phyloP scores from a whole-genome alignment of 2,113 vertebrate genomes.

The Phylloscopus trochilus region DNA sequence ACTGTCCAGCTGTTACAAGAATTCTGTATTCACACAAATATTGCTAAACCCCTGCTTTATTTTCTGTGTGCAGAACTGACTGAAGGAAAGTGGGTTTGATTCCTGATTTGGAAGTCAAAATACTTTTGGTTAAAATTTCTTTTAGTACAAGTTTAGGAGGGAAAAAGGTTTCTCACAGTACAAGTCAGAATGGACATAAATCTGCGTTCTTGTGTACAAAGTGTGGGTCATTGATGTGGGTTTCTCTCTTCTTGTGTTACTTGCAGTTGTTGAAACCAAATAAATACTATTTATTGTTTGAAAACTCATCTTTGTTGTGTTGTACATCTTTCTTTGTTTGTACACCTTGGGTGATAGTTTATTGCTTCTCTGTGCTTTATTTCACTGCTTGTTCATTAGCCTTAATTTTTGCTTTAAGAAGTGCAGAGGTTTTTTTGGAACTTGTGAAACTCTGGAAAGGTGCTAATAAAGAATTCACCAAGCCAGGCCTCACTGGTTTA shows the following conservation, averaged over 20 bases:
- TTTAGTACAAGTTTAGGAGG: neutral
- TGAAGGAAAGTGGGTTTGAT: neutral
- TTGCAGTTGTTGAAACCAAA: conserved; percentile 8
- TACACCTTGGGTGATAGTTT: neutral
- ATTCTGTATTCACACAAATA: neutral
- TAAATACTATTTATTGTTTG: neutral
- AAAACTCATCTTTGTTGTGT: neutral
- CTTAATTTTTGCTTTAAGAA: neutral
- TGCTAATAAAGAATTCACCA: neutral
- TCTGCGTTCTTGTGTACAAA: accelerated
- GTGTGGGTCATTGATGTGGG: neutral
- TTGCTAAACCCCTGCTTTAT: neutral
- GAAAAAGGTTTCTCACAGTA: neutral
- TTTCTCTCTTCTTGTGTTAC: neutral
- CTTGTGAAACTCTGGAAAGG: neutral
- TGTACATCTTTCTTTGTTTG: neutral
- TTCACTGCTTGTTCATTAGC: neutral
- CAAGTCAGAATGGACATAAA: neutral
- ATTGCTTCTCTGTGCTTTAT: neutral
- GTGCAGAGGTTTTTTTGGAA: neutral
- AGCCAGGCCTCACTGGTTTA: neutral
- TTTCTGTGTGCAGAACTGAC: neutral
- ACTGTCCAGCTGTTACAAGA: neutral
- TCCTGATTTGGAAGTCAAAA: neutral
- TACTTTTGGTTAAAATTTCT: neutral